Base-by-base conservation (phyloP, 2,113 vertebrate genomes). In the Gavialis gangeticus region DNA sequence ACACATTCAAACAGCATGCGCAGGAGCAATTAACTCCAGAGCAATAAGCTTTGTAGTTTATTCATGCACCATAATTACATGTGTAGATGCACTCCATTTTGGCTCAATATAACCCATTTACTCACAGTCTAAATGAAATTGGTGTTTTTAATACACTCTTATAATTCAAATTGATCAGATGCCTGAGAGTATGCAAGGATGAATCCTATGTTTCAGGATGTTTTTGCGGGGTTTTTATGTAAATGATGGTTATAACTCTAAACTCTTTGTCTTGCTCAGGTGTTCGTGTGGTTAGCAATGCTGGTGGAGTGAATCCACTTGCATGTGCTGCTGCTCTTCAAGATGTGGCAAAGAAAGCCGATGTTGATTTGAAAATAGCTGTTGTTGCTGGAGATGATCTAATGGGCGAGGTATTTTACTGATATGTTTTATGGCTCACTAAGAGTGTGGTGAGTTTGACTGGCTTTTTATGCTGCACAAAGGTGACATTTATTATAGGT, bases 311-410 rank as follows among this genome's bases (percentile, higher is more conserved):
- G 83, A 99, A 98, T 96, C 99, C 99, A 6, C 97, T 98, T 16
- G 98, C 98, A 12, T 99, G 99, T 67, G 98, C 98, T 2, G 96
- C 97, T 17, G 98, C 98, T 82, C 98, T 99, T 85, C 97, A 98
- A 93, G 98, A 98, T 77, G 97, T 98, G 27, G 92, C 98, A 37
- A 98, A 97, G 91, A 99, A 99, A 94, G 98, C 98, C 1, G 98
- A 98, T 15, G 92, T 99, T 11, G 96, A 98, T 69, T 91, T 99
- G 60, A 99, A 98, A 97, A 98, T 99, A 66, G 98, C 98, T 9
- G 98, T 99, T 96, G 98, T 99, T 91, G 97, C 98, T 12, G 98
- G 99, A 16, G 99, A 99, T 91, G 98, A 99, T 97, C 96, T 99
- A 79, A 98, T 99, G 98, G 96, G 96, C 19, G 97, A 98, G 80